Percentiles rank a stretch among this genome's conserved stretches.
Conservation (phyloP, 2,797 vertebrate genomes). For the Sandelia bainsii region DNA sequence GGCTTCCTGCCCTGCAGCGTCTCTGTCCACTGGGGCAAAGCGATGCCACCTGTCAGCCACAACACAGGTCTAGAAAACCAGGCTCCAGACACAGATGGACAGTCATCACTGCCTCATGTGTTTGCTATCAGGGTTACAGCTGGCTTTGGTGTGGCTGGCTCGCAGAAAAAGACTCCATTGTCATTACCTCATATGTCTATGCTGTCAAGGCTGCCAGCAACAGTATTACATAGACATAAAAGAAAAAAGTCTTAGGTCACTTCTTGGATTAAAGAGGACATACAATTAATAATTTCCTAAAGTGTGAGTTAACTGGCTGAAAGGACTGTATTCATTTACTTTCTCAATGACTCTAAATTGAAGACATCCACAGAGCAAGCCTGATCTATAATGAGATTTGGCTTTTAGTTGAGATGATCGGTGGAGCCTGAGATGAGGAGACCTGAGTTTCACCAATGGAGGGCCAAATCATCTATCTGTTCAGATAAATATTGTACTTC, state of each 20-base stretch:
- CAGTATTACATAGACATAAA: conserved; percentile 41
- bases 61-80: conserved; percentile 62
- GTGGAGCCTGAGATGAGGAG: not conserved
- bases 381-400: not conserved
- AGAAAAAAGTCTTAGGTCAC: conserved; percentile 51
- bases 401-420: conserved; percentile 3
- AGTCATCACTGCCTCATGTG: conserved; percentile 61
- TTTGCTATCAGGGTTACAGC: conserved; percentile 61
- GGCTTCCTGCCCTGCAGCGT: conserved; percentile 49
- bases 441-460: not conserved
- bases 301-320: conserved; percentile 28
- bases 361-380: not conserved
- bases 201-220: conserved; percentile 31
- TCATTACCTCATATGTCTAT: conserved; percentile 68
- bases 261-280: conserved; percentile 45
- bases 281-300: conserved; percentile 42
- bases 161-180: conserved; percentile 31
- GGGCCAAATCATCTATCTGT: not conserved
- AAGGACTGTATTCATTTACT: conserved; percentile 39
- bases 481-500: not conserved
- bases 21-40: conserved; percentile 52
- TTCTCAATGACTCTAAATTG: conserved; percentile 19
- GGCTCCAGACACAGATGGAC: conserved; percentile 64
- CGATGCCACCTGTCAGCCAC: conserved; percentile 71
- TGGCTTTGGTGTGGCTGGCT: conserved; percentile 61